Conservation (phyloP, 1,140 invertebrate species). For the Laupala kohalensis region DNA sequence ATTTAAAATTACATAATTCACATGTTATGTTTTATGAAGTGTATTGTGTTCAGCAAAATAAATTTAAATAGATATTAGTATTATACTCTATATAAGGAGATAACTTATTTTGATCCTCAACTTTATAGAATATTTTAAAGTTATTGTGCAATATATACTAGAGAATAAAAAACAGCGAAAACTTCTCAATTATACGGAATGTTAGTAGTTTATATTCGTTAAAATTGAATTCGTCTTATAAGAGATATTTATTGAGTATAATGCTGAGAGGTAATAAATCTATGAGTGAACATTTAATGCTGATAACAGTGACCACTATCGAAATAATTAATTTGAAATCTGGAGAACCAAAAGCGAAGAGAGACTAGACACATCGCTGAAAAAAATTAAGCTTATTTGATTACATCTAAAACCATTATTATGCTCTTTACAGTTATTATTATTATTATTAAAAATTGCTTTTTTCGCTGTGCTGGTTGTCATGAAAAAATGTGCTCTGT, state of each 20-base stretch:
- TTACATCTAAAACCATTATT: not conserved
- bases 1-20: too few species aligned
- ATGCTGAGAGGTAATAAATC: not conserved
- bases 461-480: not conserved
- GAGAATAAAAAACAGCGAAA: not conserved
- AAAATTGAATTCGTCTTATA: not conserved
- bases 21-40: too few species aligned
- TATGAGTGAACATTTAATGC: too few species aligned
- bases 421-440: not conserved
- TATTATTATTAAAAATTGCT: not conserved
- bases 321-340: not conserved
- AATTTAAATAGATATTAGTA: too few species aligned
- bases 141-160: not conserved
- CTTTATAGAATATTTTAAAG: too few species aligned
- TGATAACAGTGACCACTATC: not conserved
- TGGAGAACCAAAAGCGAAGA: not conserved
- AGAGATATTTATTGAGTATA: not conserved
- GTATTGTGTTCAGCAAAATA: too few species aligned
- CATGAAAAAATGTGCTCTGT: not conserved
- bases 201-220: not conserved
- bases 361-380: not conserved
- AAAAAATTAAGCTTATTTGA: not conserved
- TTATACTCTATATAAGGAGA: too few species aligned
- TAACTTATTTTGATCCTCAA: too few species aligned
- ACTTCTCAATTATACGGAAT: not conserved